phyloP scores from a whole-genome alignment of 30 jellyfish, hydroid and myxozoan species.

The Turritopsis dohrnii region DNA sequence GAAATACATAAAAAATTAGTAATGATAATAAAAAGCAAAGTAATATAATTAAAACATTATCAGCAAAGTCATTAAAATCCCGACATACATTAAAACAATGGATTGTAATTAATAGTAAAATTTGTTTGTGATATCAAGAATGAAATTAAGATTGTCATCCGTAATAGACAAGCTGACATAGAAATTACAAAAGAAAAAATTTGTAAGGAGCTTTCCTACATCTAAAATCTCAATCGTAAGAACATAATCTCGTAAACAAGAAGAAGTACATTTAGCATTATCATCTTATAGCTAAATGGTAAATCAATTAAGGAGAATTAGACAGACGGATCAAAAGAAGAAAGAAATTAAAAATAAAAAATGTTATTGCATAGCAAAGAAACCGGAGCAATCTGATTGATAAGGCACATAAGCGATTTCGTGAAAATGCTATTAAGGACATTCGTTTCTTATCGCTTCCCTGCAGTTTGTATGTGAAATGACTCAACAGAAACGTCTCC shows the following conservation, averaged over 20 bases:
- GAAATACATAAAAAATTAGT: too few species aligned
- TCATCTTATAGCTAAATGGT: neutral
- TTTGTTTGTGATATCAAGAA: neutral
- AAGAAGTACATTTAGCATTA: too few species aligned
- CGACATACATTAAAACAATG: neutral
- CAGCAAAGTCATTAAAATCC: neutral
- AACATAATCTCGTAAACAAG: neutral
- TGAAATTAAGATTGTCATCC: neutral
- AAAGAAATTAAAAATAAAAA: too few species aligned
- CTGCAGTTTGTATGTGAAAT: too few species aligned
- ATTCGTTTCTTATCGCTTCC: neutral
- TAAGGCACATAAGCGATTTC: neutral
- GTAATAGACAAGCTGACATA: neutral
- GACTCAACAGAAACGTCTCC: too few species aligned
- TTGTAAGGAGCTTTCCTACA: neutral
- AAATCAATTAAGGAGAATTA: neutral
- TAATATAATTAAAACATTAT: too few species aligned
- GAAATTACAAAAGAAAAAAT: neutral
- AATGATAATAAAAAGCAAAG: too few species aligned
- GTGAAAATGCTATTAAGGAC: neutral
- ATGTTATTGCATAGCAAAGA: too few species aligned
- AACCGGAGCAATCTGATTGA: neutral
- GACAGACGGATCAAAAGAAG: too few species aligned
- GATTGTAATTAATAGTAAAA: neutral
- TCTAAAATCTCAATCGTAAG: neutral